Evolutionary conservation across 2,797 vertebrate species (phyloP), one percentile per base, ranked within the genome.

Genomic region (Peromyscus melanophrys): DNA sequence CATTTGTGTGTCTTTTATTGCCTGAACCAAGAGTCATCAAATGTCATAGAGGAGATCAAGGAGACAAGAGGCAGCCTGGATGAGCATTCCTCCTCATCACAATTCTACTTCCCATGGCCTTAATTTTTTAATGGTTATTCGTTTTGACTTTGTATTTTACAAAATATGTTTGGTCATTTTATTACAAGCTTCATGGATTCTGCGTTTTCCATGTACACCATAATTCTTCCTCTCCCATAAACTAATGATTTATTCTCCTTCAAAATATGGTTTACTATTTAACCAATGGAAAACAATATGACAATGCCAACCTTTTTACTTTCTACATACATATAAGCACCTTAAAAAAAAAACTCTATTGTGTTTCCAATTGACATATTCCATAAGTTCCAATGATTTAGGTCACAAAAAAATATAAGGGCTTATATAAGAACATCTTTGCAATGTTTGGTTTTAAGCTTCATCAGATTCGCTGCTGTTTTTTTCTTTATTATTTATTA

Each of bases 401-500:
- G n/a, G 11, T 25, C 57, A 63, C 23, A 69, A 63, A 43, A 19
- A 69, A 52, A 14, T 46, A 76, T 80, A 77, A 78, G 31, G 12
- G 1, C 27, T 81, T 86, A 1, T 90, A 78, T 25, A 49, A 89
- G 17, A 46, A 27, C 43, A 49, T 69, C 3, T 73, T 71, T 92
- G 65, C 23, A 37, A 59, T 37, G 57, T 29, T 52, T 21, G 8
- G 13, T 49, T 77, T 92, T 80, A 89, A 57, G 10, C 14, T 59
- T 89, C 67, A 76, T 90, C 90, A 86, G 31, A 65, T 76, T 85
- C 34, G 82, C 67, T 89, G 46, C 19, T 80, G 69, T 49, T 52
- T 12, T 86, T 57, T 78, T 93, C 13, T 14, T 52, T 52, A 52
- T 52, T 77, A 8, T 49, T 86, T 57, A 13, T 17, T 65, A 6